These are phyloP conservation scores for Halesus radiatus DNA, from an alignment of 1,140 invertebrate genomes.

Conservation along the genomic window DNA sequence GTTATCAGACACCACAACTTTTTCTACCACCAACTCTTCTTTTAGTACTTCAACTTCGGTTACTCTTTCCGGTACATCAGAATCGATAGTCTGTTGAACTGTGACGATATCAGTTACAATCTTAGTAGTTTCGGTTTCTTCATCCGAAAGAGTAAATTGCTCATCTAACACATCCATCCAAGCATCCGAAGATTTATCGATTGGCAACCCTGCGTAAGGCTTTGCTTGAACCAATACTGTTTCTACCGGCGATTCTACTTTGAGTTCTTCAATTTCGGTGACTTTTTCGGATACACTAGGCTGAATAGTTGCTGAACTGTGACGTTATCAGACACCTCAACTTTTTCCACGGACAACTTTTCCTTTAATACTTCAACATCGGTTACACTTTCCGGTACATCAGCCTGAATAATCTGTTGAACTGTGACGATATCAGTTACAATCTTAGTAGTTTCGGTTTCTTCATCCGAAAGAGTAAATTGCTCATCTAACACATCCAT, in stretches of 20 bases:
- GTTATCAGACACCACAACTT: neutral
- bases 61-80: slow-evolving; percentile 46
- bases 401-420: neutral
- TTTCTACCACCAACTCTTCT: neutral
- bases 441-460: slow-evolving; percentile 44
- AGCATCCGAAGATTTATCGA: slow-evolving; percentile 66
- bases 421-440: neutral
- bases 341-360: neutral
- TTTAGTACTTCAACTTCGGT: slow-evolving; percentile 42
- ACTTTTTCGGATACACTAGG: neutral
- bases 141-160: slow-evolving; percentile 65
- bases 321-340: neutral
- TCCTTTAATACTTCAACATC: slow-evolving; percentile 7
- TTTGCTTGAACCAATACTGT: neutral
- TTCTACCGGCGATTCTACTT: slow-evolving; percentile 5
- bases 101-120: no score
- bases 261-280: slow-evolving; percentile 4
- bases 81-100: no score
- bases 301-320: neutral
- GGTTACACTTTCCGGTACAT: neutral
- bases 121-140: slow-evolving; percentile 63
- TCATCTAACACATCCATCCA: slow-evolving; percentile 71
- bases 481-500: slow-evolving; percentile 70
- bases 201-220: slow-evolving; percentile 64
- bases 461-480: slow-evolving; percentile 68